Percentiles rank a stretch among this genome's conserved stretches.
These are phyloP conservation scores for Protonemura montana DNA, from an alignment of 2,888 invertebrate species.

Conservation along the genomic window DNA sequence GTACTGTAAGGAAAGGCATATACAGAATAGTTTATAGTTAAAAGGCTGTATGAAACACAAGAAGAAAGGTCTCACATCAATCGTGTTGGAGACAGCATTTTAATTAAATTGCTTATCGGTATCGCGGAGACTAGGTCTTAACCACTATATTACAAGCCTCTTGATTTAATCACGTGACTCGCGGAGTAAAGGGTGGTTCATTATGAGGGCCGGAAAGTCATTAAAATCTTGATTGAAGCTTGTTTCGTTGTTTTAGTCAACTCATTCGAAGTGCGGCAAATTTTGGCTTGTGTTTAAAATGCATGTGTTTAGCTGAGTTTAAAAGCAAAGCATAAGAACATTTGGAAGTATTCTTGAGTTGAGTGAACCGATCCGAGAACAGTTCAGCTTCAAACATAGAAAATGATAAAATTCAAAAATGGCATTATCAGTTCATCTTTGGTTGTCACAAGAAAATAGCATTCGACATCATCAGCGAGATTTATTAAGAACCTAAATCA, in stretches of 20 bases:
- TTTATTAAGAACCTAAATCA: slow-evolving; percentile 37
- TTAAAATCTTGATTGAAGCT: slow-evolving; percentile 12
- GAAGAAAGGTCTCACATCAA: slow-evolving; percentile 56
- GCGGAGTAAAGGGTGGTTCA: slow-evolving; percentile 33
- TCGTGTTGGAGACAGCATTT: slow-evolving; percentile 61
- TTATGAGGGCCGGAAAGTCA: slow-evolving; percentile 13
- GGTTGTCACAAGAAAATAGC: neutral
- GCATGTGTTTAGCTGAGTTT: neutral
- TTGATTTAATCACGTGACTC: slow-evolving; percentile 33
- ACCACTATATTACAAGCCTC: slow-evolving; percentile 38
- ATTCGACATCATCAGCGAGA: slow-evolving; percentile 21
- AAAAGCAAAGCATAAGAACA: neutral
- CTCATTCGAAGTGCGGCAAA: neutral
- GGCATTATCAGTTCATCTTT: neutral
- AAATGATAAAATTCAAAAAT: neutral
- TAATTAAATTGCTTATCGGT: slow-evolving; percentile 64
- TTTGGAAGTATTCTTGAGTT: neutral
- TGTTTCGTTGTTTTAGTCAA: neutral
- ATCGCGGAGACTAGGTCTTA: slow-evolving; percentile 55
- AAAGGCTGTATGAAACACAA: neutral
- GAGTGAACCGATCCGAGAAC: neutral
- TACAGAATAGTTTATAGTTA: slow-evolving; percentile 28
- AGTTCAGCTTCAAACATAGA: neutral
- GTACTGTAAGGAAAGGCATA: slow-evolving; percentile 20
- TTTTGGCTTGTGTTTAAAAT: neutral